Evolutionary conservation across 2,888 invertebrate species (phyloP).

Genomic region (Diarsia dahlii): DNA sequence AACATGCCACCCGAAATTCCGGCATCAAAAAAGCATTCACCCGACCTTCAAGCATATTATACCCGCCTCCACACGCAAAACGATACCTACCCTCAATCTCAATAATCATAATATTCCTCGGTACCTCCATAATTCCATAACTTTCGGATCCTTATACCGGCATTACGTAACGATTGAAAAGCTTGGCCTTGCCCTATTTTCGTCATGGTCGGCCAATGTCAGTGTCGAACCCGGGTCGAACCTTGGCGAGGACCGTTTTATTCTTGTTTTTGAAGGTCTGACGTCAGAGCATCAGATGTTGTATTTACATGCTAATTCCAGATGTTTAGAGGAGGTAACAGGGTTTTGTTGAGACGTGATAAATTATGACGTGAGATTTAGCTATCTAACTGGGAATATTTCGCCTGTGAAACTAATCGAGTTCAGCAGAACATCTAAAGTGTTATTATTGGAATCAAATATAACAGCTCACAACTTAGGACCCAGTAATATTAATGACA

Average conservation of each 20-base stretch:
- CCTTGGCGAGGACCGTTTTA: slow-evolving; percentile 64
- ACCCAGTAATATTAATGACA: no score
- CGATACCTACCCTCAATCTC: slow-evolving; percentile 29
- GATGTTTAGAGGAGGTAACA: slow-evolving; percentile 43
- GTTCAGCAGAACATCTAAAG: no score
- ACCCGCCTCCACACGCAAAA: slow-evolving; percentile 21
- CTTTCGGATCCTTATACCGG: slow-evolving; percentile 30
- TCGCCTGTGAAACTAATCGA: not conserved
- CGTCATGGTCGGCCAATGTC: slow-evolving; percentile 80
- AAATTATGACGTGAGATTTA: no score
- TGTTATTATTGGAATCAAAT: no score
- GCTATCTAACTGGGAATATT: not conserved
- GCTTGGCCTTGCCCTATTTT: slow-evolving; percentile 78
- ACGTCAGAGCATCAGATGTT: slow-evolving; percentile 60
- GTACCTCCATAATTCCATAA: slow-evolving; percentile 5
- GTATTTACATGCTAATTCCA: slow-evolving; percentile 59
- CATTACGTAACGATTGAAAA: slow-evolving; percentile 68
- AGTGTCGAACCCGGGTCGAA: slow-evolving; percentile 70
- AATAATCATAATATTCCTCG: slow-evolving; percentile 44
- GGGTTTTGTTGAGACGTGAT: slow-evolving; percentile 30
- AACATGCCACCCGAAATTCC: slow-evolving; percentile 15
- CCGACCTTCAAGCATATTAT: slow-evolving; percentile 29
- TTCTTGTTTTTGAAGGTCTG: slow-evolving; percentile 57
- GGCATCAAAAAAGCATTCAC: slow-evolving; percentile 18
- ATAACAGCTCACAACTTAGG: no score